Evolutionary conservation across 2,113 vertebrate species (phyloP).

Genomic region (Silurus asotus): DNA sequence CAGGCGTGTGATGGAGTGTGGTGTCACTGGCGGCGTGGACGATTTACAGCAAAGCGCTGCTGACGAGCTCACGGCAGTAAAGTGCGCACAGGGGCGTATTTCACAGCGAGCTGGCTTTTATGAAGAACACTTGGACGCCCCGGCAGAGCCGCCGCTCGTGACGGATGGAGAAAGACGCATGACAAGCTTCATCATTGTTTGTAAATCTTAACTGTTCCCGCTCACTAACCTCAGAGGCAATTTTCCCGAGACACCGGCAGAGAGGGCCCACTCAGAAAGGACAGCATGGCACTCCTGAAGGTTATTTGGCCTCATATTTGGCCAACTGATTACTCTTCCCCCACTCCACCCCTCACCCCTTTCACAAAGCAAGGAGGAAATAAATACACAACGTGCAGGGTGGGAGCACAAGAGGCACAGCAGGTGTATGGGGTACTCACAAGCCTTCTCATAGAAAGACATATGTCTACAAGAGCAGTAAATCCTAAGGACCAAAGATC

Average conservation of each 20-base stretch:
- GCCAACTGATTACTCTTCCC: constrained; percentile 77
- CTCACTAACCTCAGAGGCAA: constrained; percentile 99
- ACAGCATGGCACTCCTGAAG: constrained; percentile 97
- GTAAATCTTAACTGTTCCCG: constrained; percentile 99
- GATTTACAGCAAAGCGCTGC: constrained; percentile 98
- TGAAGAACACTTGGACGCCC: constrained; percentile 99
- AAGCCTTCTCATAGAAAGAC: constrained; percentile 32
- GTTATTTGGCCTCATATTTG: constrained; percentile 97
- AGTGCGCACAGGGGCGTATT: constrained; percentile 98
- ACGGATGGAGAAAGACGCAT: constrained; percentile 99
- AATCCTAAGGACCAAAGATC: constrained; percentile 26
- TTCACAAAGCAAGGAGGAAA: constrained; percentile 60
- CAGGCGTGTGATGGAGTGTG: constrained; percentile 92
- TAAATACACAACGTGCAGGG: constrained; percentile 69
- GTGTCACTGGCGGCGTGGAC: constrained; percentile 90
- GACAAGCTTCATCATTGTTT: constrained; percentile 99
- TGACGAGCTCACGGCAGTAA: constrained; percentile 99
- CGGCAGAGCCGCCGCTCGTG: constrained; percentile 88
- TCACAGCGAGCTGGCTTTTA: constrained; percentile 99
- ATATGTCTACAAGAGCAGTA: constrained; percentile 30
- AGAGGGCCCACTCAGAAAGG: constrained; percentile 73
- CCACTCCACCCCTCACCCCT: background rate
- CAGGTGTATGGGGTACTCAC: constrained; percentile 10
- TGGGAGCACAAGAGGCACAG: constrained; percentile 22
- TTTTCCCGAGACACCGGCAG: constrained; percentile 97